Evolutionary conservation across 2,113 vertebrate species (phyloP), one percentile per base, ranked within the genome.

Genomic region (Heterocephalus glaber): DNA sequence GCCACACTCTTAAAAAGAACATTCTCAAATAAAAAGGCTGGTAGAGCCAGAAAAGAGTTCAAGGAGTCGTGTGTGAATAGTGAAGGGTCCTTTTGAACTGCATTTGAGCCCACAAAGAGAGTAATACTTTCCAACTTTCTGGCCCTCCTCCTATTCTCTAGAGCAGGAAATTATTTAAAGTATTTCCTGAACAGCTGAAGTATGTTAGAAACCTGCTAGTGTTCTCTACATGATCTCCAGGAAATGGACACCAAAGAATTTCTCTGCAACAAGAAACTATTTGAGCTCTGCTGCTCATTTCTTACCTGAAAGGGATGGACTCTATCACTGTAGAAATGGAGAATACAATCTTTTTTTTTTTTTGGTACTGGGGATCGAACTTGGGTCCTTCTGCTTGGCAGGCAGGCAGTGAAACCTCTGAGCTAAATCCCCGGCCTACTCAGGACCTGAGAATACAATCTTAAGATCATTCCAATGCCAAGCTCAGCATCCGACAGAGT

Each of bases 151-250:
- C 95, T 96, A 56, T 47, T 96, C 93, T 97, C 90, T 63, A 87
- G 86, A 92, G 85, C 61, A 96, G 89, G 44, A 65, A 98, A 81
- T 90, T 95, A 92, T 96, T 95, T 97, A 74, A 96, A 98, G 84
- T 83, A 80, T 95, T 98, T 97, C 86, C 96, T 96, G 6, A 70
- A 11, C 92, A 98, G 98, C 98, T 98, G 97, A 97, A 97, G 95
- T 66, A 86, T 87, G 96, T 97, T 96, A 97, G 95, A 97, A 97
- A 97, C 96, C 95, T 96, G 89, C 93, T 92, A 76, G 74, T 74
- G 72, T 94, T 88, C 93, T 94, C 95, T 68, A 47, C 96, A 91
- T 79, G 83, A 93, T 88, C 96, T 95, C 95, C 94, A 97, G 96
- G 93, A 98, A 97, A 89, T 72, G n/a, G 82, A 90, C 58, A 3